Conservation (phyloP, 2,888 invertebrate genomes). For the Drosophila suboccidentalis region DNA sequence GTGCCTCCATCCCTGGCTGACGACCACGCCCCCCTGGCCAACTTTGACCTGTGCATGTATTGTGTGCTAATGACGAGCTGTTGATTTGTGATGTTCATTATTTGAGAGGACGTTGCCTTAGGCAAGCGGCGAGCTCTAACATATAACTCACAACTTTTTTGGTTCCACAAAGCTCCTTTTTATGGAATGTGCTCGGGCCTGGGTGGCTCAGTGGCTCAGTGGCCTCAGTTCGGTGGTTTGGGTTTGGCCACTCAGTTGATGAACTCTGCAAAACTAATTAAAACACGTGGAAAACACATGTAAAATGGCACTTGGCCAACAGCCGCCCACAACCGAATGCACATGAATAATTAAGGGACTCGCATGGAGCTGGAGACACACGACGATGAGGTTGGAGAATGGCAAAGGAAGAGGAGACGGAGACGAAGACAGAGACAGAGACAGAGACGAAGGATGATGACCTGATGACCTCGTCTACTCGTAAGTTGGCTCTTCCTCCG, state of each 20-base stretch:
- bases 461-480: constrained; percentile 38
- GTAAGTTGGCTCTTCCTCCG: constrained; percentile 1
- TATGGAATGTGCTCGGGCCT: constrained; percentile 10
- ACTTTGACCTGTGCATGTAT: constrained; percentile 38
- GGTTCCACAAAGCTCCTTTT: constrained; percentile 2
- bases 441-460: background rate
- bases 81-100: constrained; percentile 79
- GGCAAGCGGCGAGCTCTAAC: constrained; percentile 21
- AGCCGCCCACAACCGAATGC: constrained; percentile 39
- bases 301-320: constrained; percentile 42
- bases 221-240: background rate
- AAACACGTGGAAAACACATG: constrained; percentile 74
- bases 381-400: constrained; percentile 4
- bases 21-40: background rate
- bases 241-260: constrained; percentile 54
- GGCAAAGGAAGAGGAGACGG: background rate
- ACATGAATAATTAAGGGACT: constrained; percentile 67
- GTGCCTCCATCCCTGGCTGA: background rate
- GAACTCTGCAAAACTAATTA: constrained; percentile 79
- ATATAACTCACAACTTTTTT: constrained; percentile 56
- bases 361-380: constrained; percentile 35
- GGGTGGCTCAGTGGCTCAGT: constrained; percentile 1
- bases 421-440: background rate
- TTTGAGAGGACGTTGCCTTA: constrained; percentile 49
- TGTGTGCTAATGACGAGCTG: constrained; percentile 76